Conservation (phyloP, 1,140 invertebrate species). For the Drosophila oshimai region DNA sequence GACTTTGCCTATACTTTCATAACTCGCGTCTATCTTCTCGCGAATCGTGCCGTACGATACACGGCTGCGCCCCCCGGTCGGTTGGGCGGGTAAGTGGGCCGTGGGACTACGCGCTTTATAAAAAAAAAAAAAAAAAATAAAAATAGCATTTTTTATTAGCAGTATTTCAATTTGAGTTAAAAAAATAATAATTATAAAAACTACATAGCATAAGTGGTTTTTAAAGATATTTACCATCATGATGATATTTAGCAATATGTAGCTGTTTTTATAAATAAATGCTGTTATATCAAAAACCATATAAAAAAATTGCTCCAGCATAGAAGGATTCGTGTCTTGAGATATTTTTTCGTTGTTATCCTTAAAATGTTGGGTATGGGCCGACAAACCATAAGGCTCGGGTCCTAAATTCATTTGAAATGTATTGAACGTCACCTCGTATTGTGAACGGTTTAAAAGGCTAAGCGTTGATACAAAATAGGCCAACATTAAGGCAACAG, state of each 20-base stretch:
- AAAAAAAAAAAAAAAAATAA: too few species aligned
- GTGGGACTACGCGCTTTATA: too few species aligned
- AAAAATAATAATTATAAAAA: too few species aligned
- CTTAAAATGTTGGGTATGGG: neutral
- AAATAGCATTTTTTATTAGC: too few species aligned
- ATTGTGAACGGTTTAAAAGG: constrained; percentile 86
- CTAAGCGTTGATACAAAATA: constrained; percentile 89
- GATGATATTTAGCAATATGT: constrained; percentile 92
- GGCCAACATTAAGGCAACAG: constrained; percentile 88
- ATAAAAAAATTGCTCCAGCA: constrained; percentile 86
- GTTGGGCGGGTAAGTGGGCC: too few species aligned
- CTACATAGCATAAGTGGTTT: too few species aligned
- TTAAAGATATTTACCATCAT: constrained; percentile 91
- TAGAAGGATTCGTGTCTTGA: constrained; percentile 63
- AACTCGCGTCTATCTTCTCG: too few species aligned
- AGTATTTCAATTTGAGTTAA: too few species aligned
- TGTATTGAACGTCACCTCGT: constrained; percentile 63
- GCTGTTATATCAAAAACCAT: constrained; percentile 86
- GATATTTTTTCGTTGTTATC: neutral
- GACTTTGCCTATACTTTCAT: too few species aligned
- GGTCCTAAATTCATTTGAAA: constrained; percentile 25
- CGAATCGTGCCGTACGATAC: too few species aligned
- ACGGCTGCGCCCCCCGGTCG: too few species aligned
- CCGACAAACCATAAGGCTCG: neutral
- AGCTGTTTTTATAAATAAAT: constrained; percentile 91